Base-by-base conservation (phyloP, 1,140 invertebrate species). In the Aphaenogaster ashmeadi region DNA sequence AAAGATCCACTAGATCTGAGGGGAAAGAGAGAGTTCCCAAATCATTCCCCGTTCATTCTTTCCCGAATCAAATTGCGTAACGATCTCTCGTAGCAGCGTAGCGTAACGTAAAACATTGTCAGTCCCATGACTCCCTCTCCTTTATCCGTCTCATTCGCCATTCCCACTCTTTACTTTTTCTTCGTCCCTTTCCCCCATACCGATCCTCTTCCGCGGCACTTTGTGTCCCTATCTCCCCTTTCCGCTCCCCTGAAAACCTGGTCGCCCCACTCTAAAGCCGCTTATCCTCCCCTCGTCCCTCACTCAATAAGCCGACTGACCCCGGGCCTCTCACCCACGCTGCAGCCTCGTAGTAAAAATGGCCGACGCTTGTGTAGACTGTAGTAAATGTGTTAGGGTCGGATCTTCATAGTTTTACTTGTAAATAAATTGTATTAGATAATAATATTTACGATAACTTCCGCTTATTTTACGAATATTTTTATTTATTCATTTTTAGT, bases 311-410 rank as follows among this genome's bases (percentile, higher is more conserved):
- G 85, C 89, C 92, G 90, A 93, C 91, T 93, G 93, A 93, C 93
- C 93, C 91, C 87, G 89, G 91, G 87, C 91, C 91, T 91, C 91
- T 94, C 94, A 94, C 94, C 94, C 94, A 95, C 94, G 93, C 93
- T 67, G 86, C n/a, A 69, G 44, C 54, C 74, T 67, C 91, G 92
- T 95, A 94, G 94, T 95, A 94, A 95, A 95, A 91, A 95, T 94
- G 93, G 93, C 92, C 80, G 93, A 77, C 64, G 87, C 56, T 62
- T 72, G 86, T 90, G 88, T 90, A 89, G 66, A 91, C 90, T 92
- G 87, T 92, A 92, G 89, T 91, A 89, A 83, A 87, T 41, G 44
- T 62, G 36, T 5, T 80, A 90, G 91, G 83, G 47, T 67, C 90
- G 90, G 74, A 91, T 67, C 64, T 21, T 15, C 38, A 36, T 21